Conservation (phyloP, 2,113 vertebrate genomes). For the Thermophis baileyi region DNA sequence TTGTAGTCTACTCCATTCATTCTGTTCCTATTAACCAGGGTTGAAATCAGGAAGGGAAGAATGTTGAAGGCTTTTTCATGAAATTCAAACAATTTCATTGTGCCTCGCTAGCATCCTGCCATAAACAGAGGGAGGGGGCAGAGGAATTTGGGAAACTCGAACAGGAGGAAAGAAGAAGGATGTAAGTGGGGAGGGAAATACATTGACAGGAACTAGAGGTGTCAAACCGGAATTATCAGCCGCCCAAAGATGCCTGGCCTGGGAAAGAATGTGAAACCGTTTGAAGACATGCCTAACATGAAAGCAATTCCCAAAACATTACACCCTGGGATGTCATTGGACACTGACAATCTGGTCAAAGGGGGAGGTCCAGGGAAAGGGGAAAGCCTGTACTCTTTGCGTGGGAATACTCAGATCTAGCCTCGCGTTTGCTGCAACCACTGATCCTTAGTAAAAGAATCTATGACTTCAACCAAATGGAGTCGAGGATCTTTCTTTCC, state of each 20-base stretch:
- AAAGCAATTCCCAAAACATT: neutral
- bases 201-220: neutral
- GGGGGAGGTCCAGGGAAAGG: too few relatives aligned
- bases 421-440: neutral
- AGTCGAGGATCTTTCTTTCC: neutral
- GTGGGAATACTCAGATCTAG: neutral
- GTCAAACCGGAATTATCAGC: neutral
- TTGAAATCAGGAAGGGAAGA: neutral
- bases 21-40: neutral
- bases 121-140: neutral
- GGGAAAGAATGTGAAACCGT: neutral
- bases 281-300: neutral
- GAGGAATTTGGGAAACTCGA: neutral
- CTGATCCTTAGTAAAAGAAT: neutral
- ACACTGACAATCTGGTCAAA: neutral
- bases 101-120: neutral
- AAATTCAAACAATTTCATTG: neutral
- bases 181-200: neutral
- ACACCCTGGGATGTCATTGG: neutral
- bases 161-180: neutral
- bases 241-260: neutral
- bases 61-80: neutral
- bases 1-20: neutral
- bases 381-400: neutral
- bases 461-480: neutral